A percentile compares a stretch with the other conserved stretches of the same genome.
These are phyloP conservation scores for Whitmania pigra DNA, from an alignment of 1,140 invertebrate species.

Conservation along the genomic window DNA sequence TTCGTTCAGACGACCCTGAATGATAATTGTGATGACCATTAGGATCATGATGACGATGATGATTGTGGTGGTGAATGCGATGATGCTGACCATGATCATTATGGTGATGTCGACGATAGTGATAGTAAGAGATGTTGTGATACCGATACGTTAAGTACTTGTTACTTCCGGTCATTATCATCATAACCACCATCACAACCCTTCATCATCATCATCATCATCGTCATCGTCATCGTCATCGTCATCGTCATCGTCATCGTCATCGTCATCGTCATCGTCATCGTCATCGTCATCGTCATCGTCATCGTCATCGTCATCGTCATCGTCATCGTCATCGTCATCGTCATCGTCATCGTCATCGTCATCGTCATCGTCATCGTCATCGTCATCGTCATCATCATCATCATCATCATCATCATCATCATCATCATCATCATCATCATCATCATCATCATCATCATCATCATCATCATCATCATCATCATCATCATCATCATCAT, in stretches of 20 bases:
- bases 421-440: neutral
- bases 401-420: constrained; percentile 15
- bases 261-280: constrained; percentile 23
- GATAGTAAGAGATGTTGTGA: too few relatives aligned
- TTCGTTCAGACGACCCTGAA: constrained; percentile 14
- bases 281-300: neutral
- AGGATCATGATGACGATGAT: neutral
- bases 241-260: constrained; percentile 3
- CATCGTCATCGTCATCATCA: neutral
- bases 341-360: too few relatives aligned
- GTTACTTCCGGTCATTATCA: neutral
- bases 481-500: too few relatives aligned
- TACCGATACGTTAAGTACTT: too few relatives aligned
- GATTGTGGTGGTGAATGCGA: neutral
- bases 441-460: too few relatives aligned
- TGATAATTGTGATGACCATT: neutral
- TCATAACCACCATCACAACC: neutral
- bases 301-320: constrained; percentile 3
- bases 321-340: constrained; percentile 23
- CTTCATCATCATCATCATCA: constrained; percentile 24
- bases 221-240: neutral
- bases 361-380: too few relatives aligned
- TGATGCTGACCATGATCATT: neutral
- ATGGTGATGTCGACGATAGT: neutral
- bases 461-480: neutral